phyloP scores from a whole-genome alignment of 1,140 invertebrate species.

The Drosophila sturtevanti region DNA sequence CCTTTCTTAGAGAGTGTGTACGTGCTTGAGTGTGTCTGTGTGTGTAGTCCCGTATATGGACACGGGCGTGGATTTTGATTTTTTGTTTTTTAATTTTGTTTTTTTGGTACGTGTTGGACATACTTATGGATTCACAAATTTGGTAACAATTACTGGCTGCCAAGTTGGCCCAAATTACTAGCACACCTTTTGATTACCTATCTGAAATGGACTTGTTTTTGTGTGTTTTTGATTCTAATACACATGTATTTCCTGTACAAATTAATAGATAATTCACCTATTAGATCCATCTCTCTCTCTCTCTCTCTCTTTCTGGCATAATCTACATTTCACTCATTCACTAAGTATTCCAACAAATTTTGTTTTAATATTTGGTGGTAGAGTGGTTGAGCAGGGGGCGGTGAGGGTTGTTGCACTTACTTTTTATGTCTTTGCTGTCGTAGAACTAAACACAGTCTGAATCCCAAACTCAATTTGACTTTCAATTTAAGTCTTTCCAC shows the following conservation, averaged over 20 bases:
- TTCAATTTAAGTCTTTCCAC: constrained; percentile 76
- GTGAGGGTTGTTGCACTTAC: too few relatives aligned
- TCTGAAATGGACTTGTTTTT: constrained; percentile 18
- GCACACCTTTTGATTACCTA: constrained; percentile 35
- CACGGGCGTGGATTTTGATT: constrained; percentile 36
- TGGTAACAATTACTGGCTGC: not conserved
- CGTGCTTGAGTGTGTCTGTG: constrained; percentile 1
- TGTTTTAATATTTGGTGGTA: not conserved
- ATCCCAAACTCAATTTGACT: constrained; percentile 49
- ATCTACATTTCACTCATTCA: not conserved
- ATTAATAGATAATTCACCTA: constrained; percentile 21
- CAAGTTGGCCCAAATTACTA: constrained; percentile 12
- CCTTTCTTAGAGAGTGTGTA: not conserved
- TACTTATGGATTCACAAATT: constrained; percentile 19
- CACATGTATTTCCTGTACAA: constrained; percentile 13
- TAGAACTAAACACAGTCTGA: constrained; percentile 74
- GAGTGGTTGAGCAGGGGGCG: constrained; percentile 1
- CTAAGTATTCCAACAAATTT: constrained; percentile 4
- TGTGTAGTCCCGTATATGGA: constrained; percentile 24
- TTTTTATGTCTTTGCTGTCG: constrained; percentile 45
- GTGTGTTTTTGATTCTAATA: constrained; percentile 25
- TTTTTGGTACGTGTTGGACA: constrained; percentile 54
- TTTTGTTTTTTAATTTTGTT: constrained; percentile 22
- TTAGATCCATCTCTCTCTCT: not conserved
- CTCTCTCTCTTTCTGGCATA: too few relatives aligned